A percentile compares a stretch with the other conserved stretches of the same genome.
These are phyloP conservation scores for Drosophila quadrilineata DNA, from an alignment of 1,140 invertebrate species.

Conservation along the genomic window DNA sequence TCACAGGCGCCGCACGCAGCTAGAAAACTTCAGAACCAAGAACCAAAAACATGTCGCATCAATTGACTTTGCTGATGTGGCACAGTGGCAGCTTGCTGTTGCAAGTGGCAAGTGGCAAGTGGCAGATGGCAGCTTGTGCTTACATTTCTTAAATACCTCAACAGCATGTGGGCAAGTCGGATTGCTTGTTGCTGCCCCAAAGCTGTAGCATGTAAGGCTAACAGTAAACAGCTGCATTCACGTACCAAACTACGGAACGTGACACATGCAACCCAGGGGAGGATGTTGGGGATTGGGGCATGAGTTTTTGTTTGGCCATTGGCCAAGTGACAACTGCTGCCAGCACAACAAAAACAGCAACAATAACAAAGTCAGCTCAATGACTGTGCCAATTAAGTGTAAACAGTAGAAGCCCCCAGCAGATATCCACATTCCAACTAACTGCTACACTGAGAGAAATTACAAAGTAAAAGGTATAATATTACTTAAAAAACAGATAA, in stretches of 20 bases:
- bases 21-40: background rate
- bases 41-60: constrained; percentile 21
- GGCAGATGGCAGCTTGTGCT: constrained; percentile 25
- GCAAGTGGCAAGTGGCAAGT: too few relatives aligned
- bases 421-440: too few relatives aligned
- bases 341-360: too few relatives aligned
- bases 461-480: background rate
- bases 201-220: constrained; percentile 12
- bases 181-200: constrained; percentile 4
- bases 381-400: constrained; percentile 37
- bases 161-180: background rate
- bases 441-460: background rate
- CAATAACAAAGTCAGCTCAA: constrained; percentile 31
- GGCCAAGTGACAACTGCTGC: constrained; percentile 15
- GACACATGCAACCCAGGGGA: constrained; percentile 3
- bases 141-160: constrained; percentile 25
- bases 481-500: too few relatives aligned
- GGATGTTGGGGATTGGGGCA: background rate
- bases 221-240: constrained; percentile 29
- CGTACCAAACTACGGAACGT: constrained; percentile 11
- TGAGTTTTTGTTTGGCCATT: constrained; percentile 20
- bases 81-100: background rate
- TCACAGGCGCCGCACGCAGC: constrained; percentile 4
- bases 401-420: constrained; percentile 16
- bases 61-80: constrained; percentile 27